Percentiles rank a stretch among this genome's conserved stretches.
Evolutionary conservation across 1,140 invertebrate genomes (phyloP).

Genomic region (Leptonema lineaticorne): DNA sequence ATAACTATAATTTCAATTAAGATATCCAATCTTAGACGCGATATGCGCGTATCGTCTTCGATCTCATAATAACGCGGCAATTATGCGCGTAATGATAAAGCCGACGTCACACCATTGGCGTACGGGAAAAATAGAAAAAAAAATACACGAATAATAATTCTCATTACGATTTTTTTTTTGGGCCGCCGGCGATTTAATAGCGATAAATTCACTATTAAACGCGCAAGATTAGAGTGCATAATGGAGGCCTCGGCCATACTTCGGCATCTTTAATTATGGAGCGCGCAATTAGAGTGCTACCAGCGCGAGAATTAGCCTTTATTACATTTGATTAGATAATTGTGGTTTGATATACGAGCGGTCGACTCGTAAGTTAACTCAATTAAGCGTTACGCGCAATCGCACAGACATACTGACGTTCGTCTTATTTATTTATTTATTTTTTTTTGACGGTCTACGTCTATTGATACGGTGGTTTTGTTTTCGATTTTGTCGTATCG

Average conservation of each 20-base stretch:
- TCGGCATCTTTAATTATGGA: neutral
- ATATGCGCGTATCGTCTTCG: too few species aligned
- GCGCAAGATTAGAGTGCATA: neutral
- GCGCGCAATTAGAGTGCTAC: neutral
- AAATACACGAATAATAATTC: too few species aligned
- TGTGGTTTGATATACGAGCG: neutral
- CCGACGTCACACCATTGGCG: too few species aligned
- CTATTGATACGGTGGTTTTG: too few species aligned
- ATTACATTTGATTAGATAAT: slow-evolving; percentile 7
- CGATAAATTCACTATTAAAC: too few species aligned
- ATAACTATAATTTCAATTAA: too few species aligned
- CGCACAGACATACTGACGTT: neutral
- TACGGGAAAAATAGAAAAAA: too few species aligned
- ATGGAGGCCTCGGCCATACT: neutral
- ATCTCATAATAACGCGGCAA: too few species aligned
- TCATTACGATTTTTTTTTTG: too few species aligned
- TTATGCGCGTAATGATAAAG: too few species aligned
- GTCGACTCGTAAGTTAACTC: neutral
- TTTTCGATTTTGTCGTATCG: neutral
- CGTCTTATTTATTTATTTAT: neutral
- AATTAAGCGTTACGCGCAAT: neutral
- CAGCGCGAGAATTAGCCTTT: neutral
- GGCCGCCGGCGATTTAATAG: too few species aligned
- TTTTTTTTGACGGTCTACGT: neutral
- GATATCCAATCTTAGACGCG: too few species aligned